Evolutionary conservation across 2,113 vertebrate genomes (phyloP).

Genomic region (human): GRCh38 chr4:11474001-11474500

Average conservation of each 20-base stretch:
- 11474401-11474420: background rate
- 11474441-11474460: background rate
- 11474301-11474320: background rate
- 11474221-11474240: background rate
- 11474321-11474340: background rate
- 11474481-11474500: background rate
- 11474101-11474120: background rate
- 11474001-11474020: background rate
- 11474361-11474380: background rate
- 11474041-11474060: background rate
- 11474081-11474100: background rate
- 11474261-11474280: background rate
- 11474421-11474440: background rate
- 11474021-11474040: background rate
- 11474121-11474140: background rate
- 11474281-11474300: background rate
- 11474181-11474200: background rate
- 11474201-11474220: background rate
- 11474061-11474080: background rate
- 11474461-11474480: background rate
- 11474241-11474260: background rate
- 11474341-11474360: background rate
- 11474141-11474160: background rate
- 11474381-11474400: background rate
- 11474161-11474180: fast-evolving